Evolutionary conservation across 2,888 invertebrate genomes (phyloP).

Genomic region (Drosophila picticornis): DNA sequence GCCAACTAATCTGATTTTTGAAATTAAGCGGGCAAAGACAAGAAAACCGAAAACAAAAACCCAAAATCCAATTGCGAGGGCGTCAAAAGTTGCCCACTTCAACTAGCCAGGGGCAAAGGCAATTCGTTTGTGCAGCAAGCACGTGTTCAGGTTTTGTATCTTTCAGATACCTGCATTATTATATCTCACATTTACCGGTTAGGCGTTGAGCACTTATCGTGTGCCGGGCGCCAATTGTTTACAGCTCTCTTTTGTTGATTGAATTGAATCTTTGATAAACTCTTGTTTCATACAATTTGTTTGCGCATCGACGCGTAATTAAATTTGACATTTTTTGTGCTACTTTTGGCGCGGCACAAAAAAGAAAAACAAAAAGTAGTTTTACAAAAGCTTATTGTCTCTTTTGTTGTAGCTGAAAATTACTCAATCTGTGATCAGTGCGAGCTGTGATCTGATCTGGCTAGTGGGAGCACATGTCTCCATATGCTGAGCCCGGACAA

Average conservation of each 20-base stretch:
- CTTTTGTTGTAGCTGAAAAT: slow-evolving; percentile 49
- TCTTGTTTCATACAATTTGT: slow-evolving; percentile 58
- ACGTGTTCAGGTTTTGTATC: slow-evolving; percentile 61
- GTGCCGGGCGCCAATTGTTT: slow-evolving; percentile 53
- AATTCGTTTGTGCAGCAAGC: slow-evolving; percentile 50
- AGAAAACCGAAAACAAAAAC: background rate
- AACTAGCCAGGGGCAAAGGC: background rate
- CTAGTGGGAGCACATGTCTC: slow-evolving; percentile 42
- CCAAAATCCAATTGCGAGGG: slow-evolving; percentile 21
- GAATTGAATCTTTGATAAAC: slow-evolving; percentile 25
- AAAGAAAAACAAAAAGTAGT: slow-evolving; percentile 11
- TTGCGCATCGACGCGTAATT: slow-evolving; percentile 79
- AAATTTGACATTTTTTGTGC: slow-evolving; percentile 74
- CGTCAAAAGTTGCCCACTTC: slow-evolving; percentile 18
- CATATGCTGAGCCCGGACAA: slow-evolving; percentile 48
- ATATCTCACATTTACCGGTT: slow-evolving; percentile 33
- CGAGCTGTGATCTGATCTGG: slow-evolving; percentile 13
- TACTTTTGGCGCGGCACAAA: slow-evolving; percentile 67
- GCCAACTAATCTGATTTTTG: slow-evolving; percentile 40
- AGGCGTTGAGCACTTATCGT: slow-evolving; percentile 21
- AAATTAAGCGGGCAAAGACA: slow-evolving; percentile 24
- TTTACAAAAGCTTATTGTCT: slow-evolving; percentile 37
- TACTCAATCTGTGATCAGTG: slow-evolving; percentile 57
- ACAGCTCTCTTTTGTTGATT: slow-evolving; percentile 20
- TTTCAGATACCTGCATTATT: slow-evolving; percentile 31